These are phyloP conservation scores for Coilia nasus DNA, from an alignment of 2,797 vertebrate genomes.

Conservation along the genomic window DNA sequence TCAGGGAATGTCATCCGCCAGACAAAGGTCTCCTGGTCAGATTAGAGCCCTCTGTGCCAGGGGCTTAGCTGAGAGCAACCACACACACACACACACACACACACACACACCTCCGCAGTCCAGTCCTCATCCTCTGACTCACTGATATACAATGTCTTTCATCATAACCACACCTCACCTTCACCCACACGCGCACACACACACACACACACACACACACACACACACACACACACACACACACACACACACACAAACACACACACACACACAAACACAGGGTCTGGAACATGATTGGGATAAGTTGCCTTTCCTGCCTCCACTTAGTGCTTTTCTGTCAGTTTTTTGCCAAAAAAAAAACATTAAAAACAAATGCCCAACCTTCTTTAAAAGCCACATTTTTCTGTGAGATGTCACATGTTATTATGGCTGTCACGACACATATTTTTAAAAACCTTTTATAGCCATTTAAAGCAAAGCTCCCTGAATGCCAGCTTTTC, in stretches of 20 bases:
- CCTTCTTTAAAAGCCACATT: background rate
- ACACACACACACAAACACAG: background rate
- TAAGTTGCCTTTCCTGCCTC: background rate
- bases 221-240: too few species aligned
- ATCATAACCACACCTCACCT: too few species aligned
- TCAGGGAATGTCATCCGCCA: conserved; percentile 37
- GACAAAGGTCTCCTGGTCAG: conserved; percentile 30
- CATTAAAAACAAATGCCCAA: background rate
- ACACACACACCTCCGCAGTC: too few species aligned
- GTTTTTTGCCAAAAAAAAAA: background rate
- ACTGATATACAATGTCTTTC: too few species aligned
- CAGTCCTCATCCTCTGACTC: too few species aligned
- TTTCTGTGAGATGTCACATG: background rate
- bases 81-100: background rate
- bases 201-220: too few species aligned
- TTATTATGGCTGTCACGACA: background rate
- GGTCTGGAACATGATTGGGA: background rate
- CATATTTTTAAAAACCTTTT: background rate
- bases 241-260: too few species aligned
- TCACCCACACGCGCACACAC: too few species aligned
- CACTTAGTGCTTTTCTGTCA: background rate
- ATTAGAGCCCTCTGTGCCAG: conserved; percentile 5
- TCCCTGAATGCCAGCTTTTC: background rate
- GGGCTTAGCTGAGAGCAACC: conserved; percentile 15
- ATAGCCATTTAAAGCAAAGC: background rate